These are phyloP conservation scores for Amazona finschi DNA, from an alignment of 2,797 vertebrate genomes.

Conservation along the genomic window DNA sequence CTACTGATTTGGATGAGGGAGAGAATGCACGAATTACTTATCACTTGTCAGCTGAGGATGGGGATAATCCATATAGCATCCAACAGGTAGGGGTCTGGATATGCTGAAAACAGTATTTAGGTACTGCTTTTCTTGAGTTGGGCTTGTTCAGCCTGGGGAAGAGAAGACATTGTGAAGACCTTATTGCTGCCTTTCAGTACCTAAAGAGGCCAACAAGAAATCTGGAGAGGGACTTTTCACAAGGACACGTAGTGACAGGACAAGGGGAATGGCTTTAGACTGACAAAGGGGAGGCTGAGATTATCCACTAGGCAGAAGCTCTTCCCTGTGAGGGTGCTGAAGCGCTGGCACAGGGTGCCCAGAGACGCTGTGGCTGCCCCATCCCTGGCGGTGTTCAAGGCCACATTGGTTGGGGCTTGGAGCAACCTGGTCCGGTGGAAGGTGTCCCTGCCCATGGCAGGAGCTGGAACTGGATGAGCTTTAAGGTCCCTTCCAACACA, in stretches of 20 bases:
- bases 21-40: constrained; percentile 72
- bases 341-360: not conserved
- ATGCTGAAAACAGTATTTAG: not conserved
- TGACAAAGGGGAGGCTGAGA: not conserved
- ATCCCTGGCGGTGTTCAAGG: not conserved
- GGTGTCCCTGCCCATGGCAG: rapidly evolving
- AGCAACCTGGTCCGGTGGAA: not conserved
- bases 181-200: not conserved
- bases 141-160: not conserved
- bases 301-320: not conserved
- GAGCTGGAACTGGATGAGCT: not conserved
- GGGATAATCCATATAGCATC: constrained; percentile 68
- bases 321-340: not conserved
- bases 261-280: not conserved
- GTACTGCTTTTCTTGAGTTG: not conserved
- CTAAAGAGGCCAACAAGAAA: not conserved
- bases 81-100: constrained; percentile 65
- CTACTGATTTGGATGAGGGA: constrained; percentile 75
- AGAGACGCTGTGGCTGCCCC: not conserved
- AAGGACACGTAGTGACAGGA: not conserved
- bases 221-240: not conserved
- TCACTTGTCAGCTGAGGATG: constrained; percentile 38
- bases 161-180: not conserved
- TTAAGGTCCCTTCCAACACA: not conserved
- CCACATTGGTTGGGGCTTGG: not conserved